phyloP scores from a whole-genome alignment of 1,140 invertebrate genomes.

The Leptonema lineaticorne region DNA sequence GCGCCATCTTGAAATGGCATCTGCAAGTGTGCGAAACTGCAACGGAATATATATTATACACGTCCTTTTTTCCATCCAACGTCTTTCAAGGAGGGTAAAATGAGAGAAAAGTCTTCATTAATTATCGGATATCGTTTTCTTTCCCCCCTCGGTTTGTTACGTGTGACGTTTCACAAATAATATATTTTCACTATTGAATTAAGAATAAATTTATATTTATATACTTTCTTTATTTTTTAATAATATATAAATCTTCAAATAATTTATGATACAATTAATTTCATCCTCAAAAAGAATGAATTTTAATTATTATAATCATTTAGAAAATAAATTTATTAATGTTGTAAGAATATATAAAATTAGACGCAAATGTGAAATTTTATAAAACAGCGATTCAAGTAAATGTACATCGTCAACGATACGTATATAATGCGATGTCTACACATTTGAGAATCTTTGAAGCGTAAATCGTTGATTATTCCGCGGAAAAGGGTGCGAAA shows the following conservation, averaged over 20 bases:
- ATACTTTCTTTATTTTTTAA: neutral
- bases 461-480: too few species aligned
- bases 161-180: neutral
- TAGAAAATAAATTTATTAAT: neutral
- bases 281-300: neutral
- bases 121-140: slow-evolving; percentile 14
- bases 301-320: too few species aligned
- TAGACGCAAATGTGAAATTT: too few species aligned
- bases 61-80: too few species aligned
- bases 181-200: too few species aligned
- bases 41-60: too few species aligned
- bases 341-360: neutral
- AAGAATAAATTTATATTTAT: neutral
- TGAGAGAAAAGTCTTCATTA: slow-evolving; percentile 13
- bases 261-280: too few species aligned
- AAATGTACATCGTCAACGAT: too few species aligned
- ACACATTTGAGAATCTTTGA: too few species aligned
- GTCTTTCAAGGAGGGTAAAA: neutral
- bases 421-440: too few species aligned
- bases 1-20: slow-evolving; percentile 41
- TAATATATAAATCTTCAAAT: neutral
- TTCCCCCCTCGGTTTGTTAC: neutral
- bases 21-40: slow-evolving; percentile 38
- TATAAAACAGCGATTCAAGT: too few species aligned
- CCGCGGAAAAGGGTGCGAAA: too few species aligned